phyloP scores from a whole-genome alignment of 2,888 invertebrate species.

The Sceliomorpha sp. region DNA sequence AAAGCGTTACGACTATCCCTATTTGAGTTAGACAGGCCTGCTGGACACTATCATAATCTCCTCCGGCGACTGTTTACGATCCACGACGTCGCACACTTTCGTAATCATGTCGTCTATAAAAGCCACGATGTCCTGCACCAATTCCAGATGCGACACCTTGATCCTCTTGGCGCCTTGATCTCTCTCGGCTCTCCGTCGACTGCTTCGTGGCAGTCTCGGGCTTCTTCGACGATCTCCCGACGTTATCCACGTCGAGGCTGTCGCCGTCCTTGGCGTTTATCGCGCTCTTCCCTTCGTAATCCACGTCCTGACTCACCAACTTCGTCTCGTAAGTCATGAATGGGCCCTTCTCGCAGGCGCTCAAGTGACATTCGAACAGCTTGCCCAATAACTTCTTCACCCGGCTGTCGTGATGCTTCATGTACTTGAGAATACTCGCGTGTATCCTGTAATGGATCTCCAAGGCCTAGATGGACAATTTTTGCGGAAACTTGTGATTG shows the following conservation, averaged over 20 bases:
- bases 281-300: not conserved
- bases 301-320: conserved; percentile 16
- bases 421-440: conserved; percentile 92
- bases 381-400: conserved; percentile 83
- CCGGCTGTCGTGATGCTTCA: conserved; percentile 89
- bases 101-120: conserved; percentile 75
- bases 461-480: conserved; percentile 92
- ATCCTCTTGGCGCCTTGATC: conserved; percentile 65
- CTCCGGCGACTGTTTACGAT: conserved; percentile 55
- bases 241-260: conserved; percentile 52
- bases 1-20: too few relatives aligned
- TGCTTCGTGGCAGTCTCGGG: conserved; percentile 51
- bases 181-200: conserved; percentile 63
- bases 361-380: conserved; percentile 83
- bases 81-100: conserved; percentile 72
- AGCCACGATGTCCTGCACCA: conserved; percentile 77
- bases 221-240: conserved; percentile 66
- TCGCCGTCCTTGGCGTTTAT: conserved; percentile 68
- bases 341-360: conserved; percentile 80
- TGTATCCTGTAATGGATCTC: conserved; percentile 93
- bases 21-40: too few relatives aligned
- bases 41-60: conserved; percentile 70
- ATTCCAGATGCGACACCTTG: conserved; percentile 73
- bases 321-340: conserved; percentile 81
- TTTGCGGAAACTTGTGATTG: conserved; percentile 90